These are phyloP conservation scores for Pao palembangensis DNA, from an alignment of 2,113 vertebrate genomes.

Conservation along the genomic window DNA sequence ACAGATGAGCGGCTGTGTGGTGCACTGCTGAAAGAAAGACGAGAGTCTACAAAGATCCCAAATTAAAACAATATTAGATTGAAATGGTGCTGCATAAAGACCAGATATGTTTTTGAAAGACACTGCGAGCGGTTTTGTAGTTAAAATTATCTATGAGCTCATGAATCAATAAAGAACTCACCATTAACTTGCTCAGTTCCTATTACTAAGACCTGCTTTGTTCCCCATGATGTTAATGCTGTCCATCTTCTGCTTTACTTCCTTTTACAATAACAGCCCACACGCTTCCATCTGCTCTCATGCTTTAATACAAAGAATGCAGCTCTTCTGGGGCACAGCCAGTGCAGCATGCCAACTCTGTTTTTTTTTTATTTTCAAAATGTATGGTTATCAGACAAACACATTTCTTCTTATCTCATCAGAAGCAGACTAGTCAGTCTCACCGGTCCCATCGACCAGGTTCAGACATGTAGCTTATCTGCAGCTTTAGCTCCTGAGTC, in stretches of 20 bases:
- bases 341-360: slow-evolving; percentile 10
- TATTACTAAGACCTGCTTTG: slow-evolving; percentile 2
- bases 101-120: too few species aligned
- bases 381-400: neutral
- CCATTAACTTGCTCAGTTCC: neutral
- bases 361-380: slow-evolving; percentile 13
- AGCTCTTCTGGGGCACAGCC: neutral
- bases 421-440: slow-evolving; percentile 7
- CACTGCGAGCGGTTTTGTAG: neutral
- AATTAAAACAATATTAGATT: too few species aligned
- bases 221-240: neutral
- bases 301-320: neutral
- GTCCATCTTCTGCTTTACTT: neutral
- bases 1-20: too few species aligned
- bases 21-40: too few species aligned
- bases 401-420: slow-evolving; percentile 8
- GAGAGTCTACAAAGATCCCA: too few species aligned
- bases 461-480: slow-evolving; percentile 36
- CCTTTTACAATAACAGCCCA: slow-evolving; percentile 18
- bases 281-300: slow-evolving; percentile 6
- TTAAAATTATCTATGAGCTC: slow-evolving; percentile 4
- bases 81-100: too few species aligned
- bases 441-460: slow-evolving; percentile 23
- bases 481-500: slow-evolving; percentile 13
- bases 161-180: neutral